Evolutionary conservation across 2,888 invertebrate species (phyloP).

Genomic region (Hybos culiciformis): DNA sequence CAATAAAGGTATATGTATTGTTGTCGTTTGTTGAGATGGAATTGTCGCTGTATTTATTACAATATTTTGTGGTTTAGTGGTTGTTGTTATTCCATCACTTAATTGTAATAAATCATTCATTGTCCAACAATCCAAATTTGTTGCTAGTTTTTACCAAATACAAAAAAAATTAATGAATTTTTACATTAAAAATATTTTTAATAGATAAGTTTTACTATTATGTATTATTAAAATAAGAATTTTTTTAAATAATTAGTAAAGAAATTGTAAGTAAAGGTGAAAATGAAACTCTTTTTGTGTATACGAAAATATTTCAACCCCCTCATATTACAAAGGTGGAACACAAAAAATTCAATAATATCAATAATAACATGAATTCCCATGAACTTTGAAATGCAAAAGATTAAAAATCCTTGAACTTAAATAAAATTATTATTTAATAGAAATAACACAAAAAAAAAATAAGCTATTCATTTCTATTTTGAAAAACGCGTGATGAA

Average conservation of each 20-base stretch:
- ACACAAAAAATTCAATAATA: too few relatives aligned
- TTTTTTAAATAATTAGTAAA: neutral
- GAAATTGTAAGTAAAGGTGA: neutral
- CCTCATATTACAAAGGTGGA: too few relatives aligned
- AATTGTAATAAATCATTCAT: constrained; percentile 21
- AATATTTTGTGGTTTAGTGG: constrained; percentile 1
- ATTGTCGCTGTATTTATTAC: constrained; percentile 16
- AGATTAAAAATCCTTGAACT: too few relatives aligned
- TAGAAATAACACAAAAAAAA: too few relatives aligned
- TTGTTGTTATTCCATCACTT: constrained; percentile 5
- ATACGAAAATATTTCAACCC: too few relatives aligned
- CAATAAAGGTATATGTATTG: too few relatives aligned
- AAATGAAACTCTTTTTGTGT: too few relatives aligned
- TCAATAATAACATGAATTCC: too few relatives aligned
- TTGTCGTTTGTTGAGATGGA: constrained; percentile 20
- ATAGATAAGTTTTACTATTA: neutral
- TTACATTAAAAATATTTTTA: neutral
- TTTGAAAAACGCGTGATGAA: too few relatives aligned
- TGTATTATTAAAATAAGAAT: neutral
- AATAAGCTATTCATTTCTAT: too few relatives aligned
- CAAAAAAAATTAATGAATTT: constrained; percentile 2
- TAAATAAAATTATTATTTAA: too few relatives aligned
- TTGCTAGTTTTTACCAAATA: constrained; percentile 18
- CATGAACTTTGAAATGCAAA: too few relatives aligned
- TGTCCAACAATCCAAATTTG: constrained; percentile 32